phyloP scores from a whole-genome alignment of 2,113 vertebrate species.

The Chaetops frenatus region DNA sequence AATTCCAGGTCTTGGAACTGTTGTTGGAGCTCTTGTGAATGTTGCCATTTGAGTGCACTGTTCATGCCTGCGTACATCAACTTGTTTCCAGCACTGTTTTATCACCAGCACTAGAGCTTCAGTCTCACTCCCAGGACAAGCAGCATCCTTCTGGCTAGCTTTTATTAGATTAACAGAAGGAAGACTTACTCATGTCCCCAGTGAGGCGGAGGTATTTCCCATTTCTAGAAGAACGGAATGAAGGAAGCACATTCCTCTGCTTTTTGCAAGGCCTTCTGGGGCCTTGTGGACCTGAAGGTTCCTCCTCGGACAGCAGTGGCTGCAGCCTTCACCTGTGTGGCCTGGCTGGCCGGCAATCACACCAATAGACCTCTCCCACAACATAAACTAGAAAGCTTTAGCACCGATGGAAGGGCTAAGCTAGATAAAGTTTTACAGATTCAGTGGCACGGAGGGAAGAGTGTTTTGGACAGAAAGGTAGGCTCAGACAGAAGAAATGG shows the following conservation, averaged over 20 bases:
- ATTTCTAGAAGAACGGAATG: background rate
- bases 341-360: background rate
- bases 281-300: background rate
- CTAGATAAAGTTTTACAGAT: background rate
- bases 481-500: background rate
- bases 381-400: background rate
- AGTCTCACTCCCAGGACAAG: background rate
- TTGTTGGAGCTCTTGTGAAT: background rate
- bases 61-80: background rate
- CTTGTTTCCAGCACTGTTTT: background rate
- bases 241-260: background rate
- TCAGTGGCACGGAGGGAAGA: background rate
- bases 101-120: background rate
- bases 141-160: background rate
- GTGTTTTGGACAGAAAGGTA: background rate
- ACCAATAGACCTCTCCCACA: background rate
- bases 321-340: background rate
- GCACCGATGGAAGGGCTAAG: background rate
- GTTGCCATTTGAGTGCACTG: accelerated
- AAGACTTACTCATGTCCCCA: background rate
- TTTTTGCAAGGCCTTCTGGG: background rate
- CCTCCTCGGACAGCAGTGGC: background rate
- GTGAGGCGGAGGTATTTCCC: background rate
- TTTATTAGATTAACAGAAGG: background rate
- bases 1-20: background rate